phyloP scores from a whole-genome alignment of 2,888 invertebrate genomes.

The Hyles lineata region DNA sequence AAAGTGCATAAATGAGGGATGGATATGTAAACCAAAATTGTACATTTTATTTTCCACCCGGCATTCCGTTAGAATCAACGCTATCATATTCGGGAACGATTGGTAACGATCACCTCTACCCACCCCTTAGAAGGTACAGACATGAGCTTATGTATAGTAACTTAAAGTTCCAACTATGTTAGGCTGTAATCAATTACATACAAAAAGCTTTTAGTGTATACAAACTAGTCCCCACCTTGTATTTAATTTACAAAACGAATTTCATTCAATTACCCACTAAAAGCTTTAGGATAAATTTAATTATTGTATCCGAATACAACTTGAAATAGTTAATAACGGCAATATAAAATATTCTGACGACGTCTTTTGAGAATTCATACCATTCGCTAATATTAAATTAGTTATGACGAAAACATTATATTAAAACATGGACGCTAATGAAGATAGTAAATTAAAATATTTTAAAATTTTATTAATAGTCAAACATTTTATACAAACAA shows the following conservation, averaged over 20 bases:
- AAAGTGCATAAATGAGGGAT: too few species aligned
- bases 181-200: conserved; percentile 35
- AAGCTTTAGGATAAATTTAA: conserved; percentile 62
- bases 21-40: too few species aligned
- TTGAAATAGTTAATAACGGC: background rate
- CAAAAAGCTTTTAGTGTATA: conserved; percentile 68
- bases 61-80: too few species aligned
- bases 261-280: conserved; percentile 67
- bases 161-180: background rate
- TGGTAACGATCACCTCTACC: too few species aligned
- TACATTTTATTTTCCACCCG: too few species aligned
- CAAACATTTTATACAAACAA: too few species aligned
- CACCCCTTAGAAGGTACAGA: too few species aligned
- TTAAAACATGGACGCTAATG: background rate
- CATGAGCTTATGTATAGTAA: too few species aligned
- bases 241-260: conserved; percentile 62
- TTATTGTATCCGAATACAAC: conserved; percentile 44
- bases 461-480: too few species aligned
- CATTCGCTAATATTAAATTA: background rate
- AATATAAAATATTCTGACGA: background rate
- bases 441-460: too few species aligned
- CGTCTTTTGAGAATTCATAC: background rate
- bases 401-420: background rate
- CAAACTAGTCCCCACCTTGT: conserved; percentile 64
- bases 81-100: too few species aligned